phyloP scores from a whole-genome alignment of 1,140 invertebrate genomes.

The Bombus difficillimus region DNA sequence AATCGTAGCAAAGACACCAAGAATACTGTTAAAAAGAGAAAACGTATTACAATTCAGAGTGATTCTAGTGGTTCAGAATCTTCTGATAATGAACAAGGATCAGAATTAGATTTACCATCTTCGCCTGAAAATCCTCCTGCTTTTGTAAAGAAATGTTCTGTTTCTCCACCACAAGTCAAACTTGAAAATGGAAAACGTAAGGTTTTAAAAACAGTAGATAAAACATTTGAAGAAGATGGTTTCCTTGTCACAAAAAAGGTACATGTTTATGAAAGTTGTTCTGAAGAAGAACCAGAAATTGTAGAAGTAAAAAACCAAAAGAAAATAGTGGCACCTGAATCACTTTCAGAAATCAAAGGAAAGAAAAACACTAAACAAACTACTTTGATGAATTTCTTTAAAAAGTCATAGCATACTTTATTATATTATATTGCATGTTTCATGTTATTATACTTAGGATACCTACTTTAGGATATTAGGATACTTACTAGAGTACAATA shows the following conservation, averaged over 20 bases:
- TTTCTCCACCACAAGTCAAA: conserved; percentile 65
- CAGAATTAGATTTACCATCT: conserved; percentile 51
- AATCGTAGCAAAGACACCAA: conserved; percentile 66
- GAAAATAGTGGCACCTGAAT: conserved; percentile 28
- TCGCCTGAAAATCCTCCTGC: conserved; percentile 37
- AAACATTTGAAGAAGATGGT: conserved; percentile 78
- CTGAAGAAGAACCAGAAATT: conserved; percentile 70
- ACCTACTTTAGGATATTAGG: neutral
- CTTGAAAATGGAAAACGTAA: conserved; percentile 71
- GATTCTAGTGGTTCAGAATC: conserved; percentile 76
- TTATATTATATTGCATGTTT: neutral
- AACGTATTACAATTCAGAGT: conserved; percentile 70
- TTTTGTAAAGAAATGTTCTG: conserved; percentile 54
- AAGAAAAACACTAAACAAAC: conserved; percentile 59
- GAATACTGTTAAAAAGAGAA: conserved; percentile 70
- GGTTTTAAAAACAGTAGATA: conserved; percentile 73
- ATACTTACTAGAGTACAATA: neutral
- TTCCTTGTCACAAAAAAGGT: conserved; percentile 78
- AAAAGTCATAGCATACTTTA: conserved; percentile 44
- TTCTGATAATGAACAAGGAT: conserved; percentile 52
- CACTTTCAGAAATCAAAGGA: conserved; percentile 46
- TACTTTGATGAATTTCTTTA: conserved; percentile 59
- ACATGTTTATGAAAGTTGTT: conserved; percentile 75
- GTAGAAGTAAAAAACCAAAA: conserved; percentile 33
- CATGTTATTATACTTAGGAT: neutral